Evolutionary conservation across 2,888 invertebrate genomes (phyloP).

Genomic region (Eilema caniola): DNA sequence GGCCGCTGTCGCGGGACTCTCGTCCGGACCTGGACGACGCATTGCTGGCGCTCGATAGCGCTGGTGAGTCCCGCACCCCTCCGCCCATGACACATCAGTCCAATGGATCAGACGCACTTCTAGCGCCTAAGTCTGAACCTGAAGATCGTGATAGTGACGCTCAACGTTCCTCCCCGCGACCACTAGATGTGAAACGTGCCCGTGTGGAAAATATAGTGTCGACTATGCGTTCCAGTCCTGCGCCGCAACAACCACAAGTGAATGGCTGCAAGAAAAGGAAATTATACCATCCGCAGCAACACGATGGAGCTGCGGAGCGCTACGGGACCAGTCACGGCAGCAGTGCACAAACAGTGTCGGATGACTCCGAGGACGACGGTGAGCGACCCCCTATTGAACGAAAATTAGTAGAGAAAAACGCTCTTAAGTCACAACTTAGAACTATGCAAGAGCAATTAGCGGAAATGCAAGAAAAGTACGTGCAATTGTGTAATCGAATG

Average conservation of each 20-base stretch:
- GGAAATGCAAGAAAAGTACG: conserved; percentile 96
- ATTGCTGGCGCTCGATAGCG: conserved; percentile 87
- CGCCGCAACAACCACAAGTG: conserved; percentile 90
- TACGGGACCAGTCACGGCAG: conserved; percentile 83
- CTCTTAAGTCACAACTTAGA: conserved; percentile 93
- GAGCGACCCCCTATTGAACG: conserved; percentile 93
- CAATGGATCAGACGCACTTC: conserved; percentile 79
- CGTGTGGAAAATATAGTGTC: conserved; percentile 98
- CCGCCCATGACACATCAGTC: conserved; percentile 87
- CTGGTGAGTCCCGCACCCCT: conserved; percentile 78
- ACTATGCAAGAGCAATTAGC: conserved; percentile 96
- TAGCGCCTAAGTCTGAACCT: conserved; percentile 89
- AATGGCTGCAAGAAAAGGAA: conserved; percentile 98
- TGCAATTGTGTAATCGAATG: conserved; percentile 94
- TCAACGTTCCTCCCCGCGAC: conserved; percentile 86
- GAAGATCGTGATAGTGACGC: conserved; percentile 88
- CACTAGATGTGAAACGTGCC: conserved; percentile 95
- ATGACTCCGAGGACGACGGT: conserved; percentile 92
- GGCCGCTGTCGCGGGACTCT: conserved; percentile 89
- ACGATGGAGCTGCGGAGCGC: conserved; percentile 91
- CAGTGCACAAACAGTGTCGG: conserved; percentile 84
- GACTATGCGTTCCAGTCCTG: conserved; percentile 96
- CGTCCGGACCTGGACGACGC: conserved; percentile 88
- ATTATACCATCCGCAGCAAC: conserved; percentile 97
- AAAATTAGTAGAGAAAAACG: conserved; percentile 95